A percentile compares a stretch with the other conserved stretches of the same genome.
Conservation (phyloP, 35 echinoderm and acorn worm genomes). For the Strongylocentrotus purpuratus region DNA sequence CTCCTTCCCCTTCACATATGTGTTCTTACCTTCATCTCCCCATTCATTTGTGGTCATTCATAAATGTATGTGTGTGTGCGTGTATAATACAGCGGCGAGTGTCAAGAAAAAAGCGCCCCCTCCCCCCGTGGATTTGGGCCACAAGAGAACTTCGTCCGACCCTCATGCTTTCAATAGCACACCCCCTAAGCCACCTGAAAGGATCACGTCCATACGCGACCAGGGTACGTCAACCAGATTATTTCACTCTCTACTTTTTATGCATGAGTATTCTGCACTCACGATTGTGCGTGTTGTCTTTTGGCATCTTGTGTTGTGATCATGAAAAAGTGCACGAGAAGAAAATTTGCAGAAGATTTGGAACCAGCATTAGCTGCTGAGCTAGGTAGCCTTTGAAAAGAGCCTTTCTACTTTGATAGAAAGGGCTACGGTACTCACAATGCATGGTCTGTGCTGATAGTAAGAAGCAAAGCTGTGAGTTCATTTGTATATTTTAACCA, state of each 20-base stretch:
- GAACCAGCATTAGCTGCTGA: not conserved
- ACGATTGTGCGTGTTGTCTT: not conserved
- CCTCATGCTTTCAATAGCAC: conserved; percentile 57
- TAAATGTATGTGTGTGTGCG: conserved; percentile 17
- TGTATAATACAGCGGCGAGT: conserved; percentile 42
- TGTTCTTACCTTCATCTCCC: not conserved
- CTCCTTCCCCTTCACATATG: not conserved
- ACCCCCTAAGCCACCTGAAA: conserved; percentile 79
- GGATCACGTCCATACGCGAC: conserved; percentile 78
- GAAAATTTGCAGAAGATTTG: not conserved
- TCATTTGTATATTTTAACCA: not conserved
- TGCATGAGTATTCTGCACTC: not conserved
- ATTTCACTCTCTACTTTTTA: not conserved
- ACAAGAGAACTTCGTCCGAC: conserved; percentile 84
- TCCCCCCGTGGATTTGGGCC: conserved; percentile 61
- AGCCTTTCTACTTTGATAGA: not conserved
- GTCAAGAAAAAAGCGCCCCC: conserved; percentile 70
- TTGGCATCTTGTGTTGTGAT: not conserved
- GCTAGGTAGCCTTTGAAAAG: not conserved
- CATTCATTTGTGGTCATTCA: not conserved
- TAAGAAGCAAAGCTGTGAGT: not conserved
- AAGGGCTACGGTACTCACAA: too few relatives aligned
- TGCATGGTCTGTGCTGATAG: not conserved
- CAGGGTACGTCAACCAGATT: conserved; percentile 23
- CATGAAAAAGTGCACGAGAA: not conserved